Conservation (phyloP, 53 echinoderm and acorn worm genomes). For the Arbacia lixula region DNA sequence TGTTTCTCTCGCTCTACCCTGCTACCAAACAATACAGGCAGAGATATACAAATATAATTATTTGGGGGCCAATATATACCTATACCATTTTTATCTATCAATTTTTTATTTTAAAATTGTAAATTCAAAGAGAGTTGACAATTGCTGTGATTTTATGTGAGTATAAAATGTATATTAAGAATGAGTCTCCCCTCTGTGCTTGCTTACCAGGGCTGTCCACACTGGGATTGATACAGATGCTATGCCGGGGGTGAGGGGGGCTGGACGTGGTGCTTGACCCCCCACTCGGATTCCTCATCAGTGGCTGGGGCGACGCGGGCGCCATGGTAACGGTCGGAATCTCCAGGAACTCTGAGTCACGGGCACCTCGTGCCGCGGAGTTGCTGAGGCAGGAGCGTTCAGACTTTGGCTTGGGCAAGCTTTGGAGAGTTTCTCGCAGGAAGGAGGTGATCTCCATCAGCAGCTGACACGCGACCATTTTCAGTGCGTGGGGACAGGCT, state of each 20-base stretch:
- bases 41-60: not conserved
- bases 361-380: conserved; percentile 62
- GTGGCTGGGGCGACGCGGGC: conserved; percentile 57
- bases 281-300: conserved; percentile 86
- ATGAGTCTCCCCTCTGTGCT: not conserved
- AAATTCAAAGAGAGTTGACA: too few species aligned
- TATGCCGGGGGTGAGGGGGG: conserved; percentile 86
- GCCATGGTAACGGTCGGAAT: conserved; percentile 68
- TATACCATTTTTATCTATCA: too few species aligned
- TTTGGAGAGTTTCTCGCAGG: conserved; percentile 95
- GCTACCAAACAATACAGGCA: not conserved
- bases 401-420: conserved; percentile 86
- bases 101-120: too few species aligned
- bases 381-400: conserved; percentile 75
- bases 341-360: conserved; percentile 89
- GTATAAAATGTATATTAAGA: not conserved
- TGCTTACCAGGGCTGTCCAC: conserved; percentile 84
- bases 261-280: conserved; percentile 97
- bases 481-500: conserved; percentile 95
- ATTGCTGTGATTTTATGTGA: too few species aligned
- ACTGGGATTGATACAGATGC: conserved; percentile 61
- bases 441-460: conserved; percentile 92
- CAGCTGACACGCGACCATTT: conserved; percentile 96
- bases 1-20: not conserved
- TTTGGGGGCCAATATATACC: not conserved